These are phyloP conservation scores for Drosophila repleta DNA, from an alignment of 1,140 invertebrate species.

Conservation along the genomic window DNA sequence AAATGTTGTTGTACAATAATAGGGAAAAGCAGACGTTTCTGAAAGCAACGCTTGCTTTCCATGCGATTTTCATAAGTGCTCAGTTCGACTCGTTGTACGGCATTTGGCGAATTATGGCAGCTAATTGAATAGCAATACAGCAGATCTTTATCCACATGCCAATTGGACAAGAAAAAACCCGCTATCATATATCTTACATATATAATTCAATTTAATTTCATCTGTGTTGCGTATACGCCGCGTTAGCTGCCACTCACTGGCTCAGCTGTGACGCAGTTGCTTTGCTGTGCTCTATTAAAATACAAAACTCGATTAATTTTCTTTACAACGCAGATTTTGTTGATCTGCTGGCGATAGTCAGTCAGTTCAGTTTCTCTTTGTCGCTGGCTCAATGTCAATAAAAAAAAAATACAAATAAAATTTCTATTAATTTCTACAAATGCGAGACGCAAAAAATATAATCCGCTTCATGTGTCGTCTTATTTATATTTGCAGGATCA, in stretches of 20 bases:
- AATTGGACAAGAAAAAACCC: neutral
- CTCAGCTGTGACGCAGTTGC: slow-evolving; percentile 34
- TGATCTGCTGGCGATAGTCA: slow-evolving; percentile 9
- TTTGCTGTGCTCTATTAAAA: slow-evolving; percentile 33
- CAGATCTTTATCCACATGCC: slow-evolving; percentile 8
- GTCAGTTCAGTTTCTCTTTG: slow-evolving; percentile 26
- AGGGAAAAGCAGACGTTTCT: slow-evolving; percentile 4
- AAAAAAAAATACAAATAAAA: neutral
- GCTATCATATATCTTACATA: slow-evolving; percentile 19
- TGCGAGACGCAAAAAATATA: slow-evolving; percentile 22
- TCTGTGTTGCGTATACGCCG: slow-evolving; percentile 33
- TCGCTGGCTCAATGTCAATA: slow-evolving; percentile 42
- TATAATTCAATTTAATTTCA: slow-evolving; percentile 37
- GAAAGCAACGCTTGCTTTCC: neutral
- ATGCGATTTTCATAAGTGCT: slow-evolving; percentile 2
- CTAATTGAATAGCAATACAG: slow-evolving; percentile 16
- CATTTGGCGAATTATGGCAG: slow-evolving; percentile 12
- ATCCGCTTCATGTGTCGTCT: slow-evolving; percentile 59
- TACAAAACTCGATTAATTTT: slow-evolving; percentile 46
- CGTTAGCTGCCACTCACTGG: slow-evolving; percentile 22
- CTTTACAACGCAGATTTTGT: slow-evolving; percentile 20
- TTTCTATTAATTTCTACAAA: slow-evolving; percentile 11
- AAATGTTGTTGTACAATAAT: too few relatives aligned
- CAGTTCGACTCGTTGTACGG: neutral
- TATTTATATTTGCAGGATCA: slow-evolving; percentile 92